Evolutionary conservation across 2,888 invertebrate species (phyloP).

Genomic region (Teinopalpus imperialis): DNA sequence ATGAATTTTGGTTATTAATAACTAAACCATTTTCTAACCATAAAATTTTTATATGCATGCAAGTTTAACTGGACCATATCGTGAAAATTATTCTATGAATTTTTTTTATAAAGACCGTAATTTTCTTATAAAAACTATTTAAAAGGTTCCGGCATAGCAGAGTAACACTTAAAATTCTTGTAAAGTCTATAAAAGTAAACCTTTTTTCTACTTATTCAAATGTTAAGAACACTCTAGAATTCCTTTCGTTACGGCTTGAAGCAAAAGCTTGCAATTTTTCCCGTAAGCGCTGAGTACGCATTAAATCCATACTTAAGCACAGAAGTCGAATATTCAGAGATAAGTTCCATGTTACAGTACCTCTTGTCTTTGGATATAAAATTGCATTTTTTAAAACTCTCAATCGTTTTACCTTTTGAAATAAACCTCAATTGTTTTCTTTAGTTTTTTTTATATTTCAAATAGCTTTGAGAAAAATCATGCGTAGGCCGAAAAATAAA

Average conservation of each 20-base stretch:
- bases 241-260: not conserved
- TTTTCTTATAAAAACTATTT: not conserved
- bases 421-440: too few species aligned
- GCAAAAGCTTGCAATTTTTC: constrained; percentile 6
- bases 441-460: too few species aligned
- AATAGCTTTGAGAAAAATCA: too few species aligned
- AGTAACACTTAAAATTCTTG: constrained; percentile 10
- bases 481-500: constrained; percentile 27
- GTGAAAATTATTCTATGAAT: not conserved
- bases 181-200: constrained; percentile 11
- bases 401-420: too few species aligned
- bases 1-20: constrained; percentile 4
- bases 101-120: not conserved
- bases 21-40: constrained; percentile 6
- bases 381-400: too few species aligned
- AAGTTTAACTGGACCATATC: not conserved
- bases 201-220: constrained; percentile 14
- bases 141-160: constrained; percentile 15
- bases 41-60: not conserved
- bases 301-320: constrained; percentile 22
- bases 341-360: too few species aligned
- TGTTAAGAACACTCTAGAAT: constrained; percentile 3
- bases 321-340: constrained; percentile 17
- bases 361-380: too few species aligned
- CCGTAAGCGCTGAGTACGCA: constrained; percentile 5